Percentiles rank a stretch among this genome's conserved stretches.
Evolutionary conservation across 2,113 vertebrate species (phyloP).

Genomic region (Perccottus glenii): DNA sequence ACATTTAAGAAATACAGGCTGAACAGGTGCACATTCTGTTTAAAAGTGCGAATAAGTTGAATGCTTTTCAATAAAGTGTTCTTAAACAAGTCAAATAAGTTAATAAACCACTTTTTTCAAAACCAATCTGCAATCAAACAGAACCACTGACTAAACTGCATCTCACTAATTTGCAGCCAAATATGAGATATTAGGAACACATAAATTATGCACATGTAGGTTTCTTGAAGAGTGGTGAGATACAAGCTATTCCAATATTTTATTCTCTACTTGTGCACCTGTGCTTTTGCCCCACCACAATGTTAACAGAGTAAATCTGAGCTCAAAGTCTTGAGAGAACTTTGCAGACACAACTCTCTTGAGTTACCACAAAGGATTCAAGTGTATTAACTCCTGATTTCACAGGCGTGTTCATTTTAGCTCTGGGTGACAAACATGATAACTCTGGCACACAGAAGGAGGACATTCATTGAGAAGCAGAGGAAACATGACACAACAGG

Average conservation of each 20-base stretch:
- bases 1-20: neutral
- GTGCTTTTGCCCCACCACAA: neutral
- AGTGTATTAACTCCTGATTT: neutral
- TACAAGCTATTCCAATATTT: no score
- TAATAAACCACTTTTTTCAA: neutral
- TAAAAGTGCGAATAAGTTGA: neutral
- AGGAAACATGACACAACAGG: constrained; percentile 61
- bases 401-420: neutral
- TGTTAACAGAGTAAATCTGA: constrained; percentile 45
- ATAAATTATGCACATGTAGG: no score
- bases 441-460: constrained; percentile 16
- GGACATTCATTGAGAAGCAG: constrained; percentile 34
- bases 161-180: no score
- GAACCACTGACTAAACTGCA: no score
- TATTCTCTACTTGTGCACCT: neutral
- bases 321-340: constrained; percentile 2
- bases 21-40: neutral
- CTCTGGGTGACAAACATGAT: neutral
- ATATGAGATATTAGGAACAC: no score
- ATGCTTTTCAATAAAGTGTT: neutral
- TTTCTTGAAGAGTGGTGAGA: no score
- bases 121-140: neutral
- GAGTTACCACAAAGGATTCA: constrained; percentile 4
- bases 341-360: neutral
- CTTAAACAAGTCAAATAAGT: neutral